Base-by-base conservation (phyloP, 1,140 invertebrate genomes). In the Ceratitis capitata region DNA sequence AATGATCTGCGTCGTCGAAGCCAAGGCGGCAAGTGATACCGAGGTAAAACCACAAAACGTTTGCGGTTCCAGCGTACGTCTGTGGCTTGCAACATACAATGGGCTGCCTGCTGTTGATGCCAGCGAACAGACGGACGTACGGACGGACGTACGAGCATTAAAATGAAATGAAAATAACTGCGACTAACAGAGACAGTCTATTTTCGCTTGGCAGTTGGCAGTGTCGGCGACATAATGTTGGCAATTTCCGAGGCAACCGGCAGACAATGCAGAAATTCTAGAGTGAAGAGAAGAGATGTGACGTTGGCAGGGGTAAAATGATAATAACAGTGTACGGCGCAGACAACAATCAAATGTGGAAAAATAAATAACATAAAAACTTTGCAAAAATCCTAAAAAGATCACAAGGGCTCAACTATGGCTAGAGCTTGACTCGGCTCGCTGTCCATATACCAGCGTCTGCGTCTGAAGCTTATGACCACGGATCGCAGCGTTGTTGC, bases 121-220 rank as follows among this genome's bases (percentile, higher is more conserved):
- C 26, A 35, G 61, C 12, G 39, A 26, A 39, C 61, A 29, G 1
- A 7, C 14, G 2, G 16, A 35, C 10, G 3, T 35, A 39, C 14
- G 3, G 3, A 12, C 29, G 32, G 29, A 10, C 0, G 32, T 9
- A 56, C 19, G 51, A 56, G n/a, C n/a, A 12, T 6, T 12, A 29
- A 35, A 26, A 3, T 5, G 12, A 64, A 64, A 26, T 64, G 29
- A 16, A 29, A 64, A 32, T 64, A 64, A 64, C 5, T 23, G 58
- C 3, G 6, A 32, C 69, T 78, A 78, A 78, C 39, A 78, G 45
- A 78, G 69, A 39, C 39, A 78, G 39, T 78, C 39, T n/a, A n/a
- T n/a, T 39, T n/a, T 45, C 35, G 69, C n/a, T 78, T 78, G 69
- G 39, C 69, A 78, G 69, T 78, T 78, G 69, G 69, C 69, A 78